Conservation (phyloP, 2,113 vertebrate genomes). For the Clarias macrocephalus region DNA sequence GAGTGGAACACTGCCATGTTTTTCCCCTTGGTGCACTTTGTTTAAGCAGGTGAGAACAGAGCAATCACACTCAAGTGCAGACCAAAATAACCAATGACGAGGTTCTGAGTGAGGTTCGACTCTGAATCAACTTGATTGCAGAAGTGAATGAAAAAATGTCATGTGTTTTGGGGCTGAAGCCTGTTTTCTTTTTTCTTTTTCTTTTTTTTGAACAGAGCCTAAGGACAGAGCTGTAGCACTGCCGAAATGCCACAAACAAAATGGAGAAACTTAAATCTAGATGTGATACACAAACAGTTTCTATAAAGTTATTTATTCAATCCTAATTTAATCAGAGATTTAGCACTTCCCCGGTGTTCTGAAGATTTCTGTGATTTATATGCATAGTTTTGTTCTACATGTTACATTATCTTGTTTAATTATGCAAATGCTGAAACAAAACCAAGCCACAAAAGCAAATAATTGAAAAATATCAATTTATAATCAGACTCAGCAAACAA, state of each 20-base stretch:
- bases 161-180: neutral
- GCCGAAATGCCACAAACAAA: neutral
- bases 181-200: neutral
- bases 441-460: neutral
- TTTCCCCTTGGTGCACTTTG: neutral
- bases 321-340: neutral
- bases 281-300: neutral
- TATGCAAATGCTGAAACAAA: neutral
- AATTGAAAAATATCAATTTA: neutral
- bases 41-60: neutral
- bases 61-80: neutral
- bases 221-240: neutral
- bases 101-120: neutral
- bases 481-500: constrained; percentile 4
- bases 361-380: neutral
- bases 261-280: neutral
- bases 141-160: neutral
- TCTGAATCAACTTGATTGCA: neutral
- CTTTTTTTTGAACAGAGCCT: neutral
- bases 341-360: neutral
- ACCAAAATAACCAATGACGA: neutral
- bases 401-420: constrained; percentile 7
- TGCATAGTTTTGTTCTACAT: neutral
- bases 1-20: neutral
- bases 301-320: neutral